Percentiles rank a stretch among this genome's conserved stretches.
Evolutionary conservation across 2,113 vertebrate genomes (phyloP).

Genomic region (Sinosuthora webbiana): DNA sequence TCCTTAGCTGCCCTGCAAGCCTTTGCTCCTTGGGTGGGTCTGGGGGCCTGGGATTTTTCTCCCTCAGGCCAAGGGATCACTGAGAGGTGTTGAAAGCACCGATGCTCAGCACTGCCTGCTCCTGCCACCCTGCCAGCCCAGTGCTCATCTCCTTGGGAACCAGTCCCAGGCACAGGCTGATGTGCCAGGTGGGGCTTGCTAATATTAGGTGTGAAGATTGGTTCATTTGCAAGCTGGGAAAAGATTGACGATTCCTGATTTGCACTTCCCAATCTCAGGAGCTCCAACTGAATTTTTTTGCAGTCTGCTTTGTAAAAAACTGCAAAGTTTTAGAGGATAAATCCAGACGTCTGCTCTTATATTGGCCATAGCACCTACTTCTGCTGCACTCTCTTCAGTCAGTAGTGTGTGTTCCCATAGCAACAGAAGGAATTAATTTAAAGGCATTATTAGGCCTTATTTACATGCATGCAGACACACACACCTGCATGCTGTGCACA

Average conservation of each 20-base stretch:
- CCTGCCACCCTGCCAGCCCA: not conserved
- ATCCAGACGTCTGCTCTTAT: not conserved
- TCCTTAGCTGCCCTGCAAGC: not conserved
- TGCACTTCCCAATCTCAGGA: not conserved
- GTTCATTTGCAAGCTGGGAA: not conserved
- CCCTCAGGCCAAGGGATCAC: not conserved
- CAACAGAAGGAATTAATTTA: constrained; percentile 8
- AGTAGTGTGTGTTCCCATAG: not conserved
- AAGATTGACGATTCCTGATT: not conserved
- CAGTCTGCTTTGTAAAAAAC: not conserved
- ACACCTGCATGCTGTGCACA: not conserved
- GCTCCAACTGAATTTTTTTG: not conserved
- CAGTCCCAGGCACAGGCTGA: not conserved
- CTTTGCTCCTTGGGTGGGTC: not conserved
- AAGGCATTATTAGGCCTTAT: not conserved
- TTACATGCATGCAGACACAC: not conserved
- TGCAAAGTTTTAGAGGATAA: not conserved
- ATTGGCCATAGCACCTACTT: not conserved
- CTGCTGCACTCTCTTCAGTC: not conserved
- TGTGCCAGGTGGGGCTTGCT: not conserved
- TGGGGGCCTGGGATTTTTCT: not conserved
- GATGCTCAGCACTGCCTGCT: not conserved
- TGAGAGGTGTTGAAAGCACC: not conserved
- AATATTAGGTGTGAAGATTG: not conserved
- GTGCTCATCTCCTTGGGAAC: constrained; percentile 8